Evolutionary conservation across 35 echinoderm and acorn worm species (phyloP).

Genomic region (Eucidaris tribuloides): DNA sequence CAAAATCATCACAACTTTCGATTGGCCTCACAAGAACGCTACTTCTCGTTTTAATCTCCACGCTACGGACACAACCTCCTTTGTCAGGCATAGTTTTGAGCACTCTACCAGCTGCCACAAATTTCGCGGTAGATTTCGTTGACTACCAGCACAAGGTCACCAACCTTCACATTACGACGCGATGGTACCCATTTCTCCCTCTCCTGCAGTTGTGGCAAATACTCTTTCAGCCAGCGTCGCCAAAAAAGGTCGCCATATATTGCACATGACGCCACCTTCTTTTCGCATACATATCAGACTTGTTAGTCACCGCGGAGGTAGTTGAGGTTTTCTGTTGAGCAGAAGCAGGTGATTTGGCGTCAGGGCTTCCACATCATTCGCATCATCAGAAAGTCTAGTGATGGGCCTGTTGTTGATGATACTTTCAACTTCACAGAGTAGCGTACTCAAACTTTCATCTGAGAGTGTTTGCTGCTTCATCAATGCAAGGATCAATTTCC

Average conservation of each 20-base stretch:
- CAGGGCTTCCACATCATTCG: constrained; percentile 10
- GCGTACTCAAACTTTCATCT: constrained; percentile 39
- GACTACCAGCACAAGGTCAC: constrained; percentile 38
- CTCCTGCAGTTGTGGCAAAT: background rate
- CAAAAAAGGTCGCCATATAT: background rate
- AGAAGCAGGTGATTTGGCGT: constrained; percentile 35
- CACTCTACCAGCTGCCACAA: constrained; percentile 44
- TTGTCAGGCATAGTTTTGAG: constrained; percentile 25
- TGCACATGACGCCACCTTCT: constrained; percentile 33
- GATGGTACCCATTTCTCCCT: constrained; percentile 41
- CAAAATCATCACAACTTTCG: constrained; percentile 29
- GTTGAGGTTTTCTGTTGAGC: no score
- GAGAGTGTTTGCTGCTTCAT: background rate
- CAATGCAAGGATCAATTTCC: background rate
- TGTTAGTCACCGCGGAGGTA: no score
- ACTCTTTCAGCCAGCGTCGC: background rate
- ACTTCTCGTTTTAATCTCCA: constrained; percentile 1
- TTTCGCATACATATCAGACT: constrained; percentile 36
- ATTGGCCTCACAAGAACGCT: background rate
- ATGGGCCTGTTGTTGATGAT: constrained; percentile 36
- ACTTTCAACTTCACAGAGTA: constrained; percentile 27
- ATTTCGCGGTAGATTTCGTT: constrained; percentile 43
- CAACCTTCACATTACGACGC: constrained; percentile 2
- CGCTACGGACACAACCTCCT: background rate
- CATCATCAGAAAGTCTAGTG: constrained; percentile 23